Evolutionary conservation across 2,888 invertebrate genomes (phyloP).

Genomic region (Thecocarcelia acutangulata): DNA sequence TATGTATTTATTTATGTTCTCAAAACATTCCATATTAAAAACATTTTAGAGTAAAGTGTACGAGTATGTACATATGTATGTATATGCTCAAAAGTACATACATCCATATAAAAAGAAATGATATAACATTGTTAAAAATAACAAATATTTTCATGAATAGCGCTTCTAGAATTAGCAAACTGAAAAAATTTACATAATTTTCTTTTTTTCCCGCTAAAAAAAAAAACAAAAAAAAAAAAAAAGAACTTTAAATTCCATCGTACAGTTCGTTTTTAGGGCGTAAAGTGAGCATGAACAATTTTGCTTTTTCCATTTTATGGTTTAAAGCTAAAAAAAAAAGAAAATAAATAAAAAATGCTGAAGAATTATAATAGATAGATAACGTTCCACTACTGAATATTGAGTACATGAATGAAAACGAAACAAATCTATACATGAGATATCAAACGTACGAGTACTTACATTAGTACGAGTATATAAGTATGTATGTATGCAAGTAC

Average conservation of each 20-base stretch:
- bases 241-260: conserved; percentile 35
- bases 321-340: conserved; percentile 21
- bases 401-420: conserved; percentile 18
- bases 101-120: conserved; percentile 4
- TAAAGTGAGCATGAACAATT: conserved; percentile 9
- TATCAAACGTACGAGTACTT: background rate
- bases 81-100: no score
- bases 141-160: background rate
- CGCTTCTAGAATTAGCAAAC: conserved; percentile 25
- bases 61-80: no score
- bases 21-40: background rate
- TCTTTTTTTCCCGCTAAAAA: conserved; percentile 6
- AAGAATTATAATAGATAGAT: conserved; percentile 37
- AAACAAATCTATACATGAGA: conserved; percentile 11
- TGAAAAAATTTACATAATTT: conserved; percentile 5
- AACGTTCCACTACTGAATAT: conserved; percentile 19
- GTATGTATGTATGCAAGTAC: background rate
- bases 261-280: conserved; percentile 31
- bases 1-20: background rate
- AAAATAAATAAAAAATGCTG: conserved; percentile 11
- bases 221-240: no score
- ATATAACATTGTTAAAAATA: conserved; percentile 36
- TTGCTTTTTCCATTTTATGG: conserved; percentile 22
- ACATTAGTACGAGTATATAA: background rate
- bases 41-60: no score